Evolutionary conservation across 2,113 vertebrate genomes (phyloP).

Genomic region (Misgurnus mizolepis): DNA sequence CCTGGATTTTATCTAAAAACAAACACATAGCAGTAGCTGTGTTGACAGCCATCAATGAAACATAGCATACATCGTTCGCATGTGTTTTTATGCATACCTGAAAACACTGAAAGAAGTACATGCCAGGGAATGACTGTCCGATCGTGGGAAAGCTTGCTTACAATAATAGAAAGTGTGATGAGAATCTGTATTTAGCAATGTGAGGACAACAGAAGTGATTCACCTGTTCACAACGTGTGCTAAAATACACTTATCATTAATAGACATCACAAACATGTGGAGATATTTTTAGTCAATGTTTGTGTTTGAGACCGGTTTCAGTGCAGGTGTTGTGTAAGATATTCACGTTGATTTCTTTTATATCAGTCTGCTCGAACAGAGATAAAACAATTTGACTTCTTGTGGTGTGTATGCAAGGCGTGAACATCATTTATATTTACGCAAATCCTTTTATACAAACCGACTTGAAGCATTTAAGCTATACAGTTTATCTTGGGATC

Average conservation of each 20-base stretch:
- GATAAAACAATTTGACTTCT: too few species aligned
- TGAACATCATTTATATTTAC: too few species aligned
- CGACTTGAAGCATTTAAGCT: too few species aligned
- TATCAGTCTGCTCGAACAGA: too few species aligned
- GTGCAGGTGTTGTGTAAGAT: too few species aligned
- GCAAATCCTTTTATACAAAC: too few species aligned
- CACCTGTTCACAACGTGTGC: background rate
- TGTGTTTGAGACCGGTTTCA: background rate
- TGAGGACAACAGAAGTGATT: background rate
- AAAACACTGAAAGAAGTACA: background rate
- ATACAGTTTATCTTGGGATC: too few species aligned
- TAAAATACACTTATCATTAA: slow-evolving; percentile 2
- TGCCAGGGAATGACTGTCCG: background rate
- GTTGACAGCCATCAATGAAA: background rate
- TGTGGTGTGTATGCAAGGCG: too few species aligned
- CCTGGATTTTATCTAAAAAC: background rate
- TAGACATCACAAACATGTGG: background rate
- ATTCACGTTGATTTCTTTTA: too few species aligned
- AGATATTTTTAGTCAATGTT: background rate
- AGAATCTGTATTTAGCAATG: background rate
- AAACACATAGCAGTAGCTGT: background rate
- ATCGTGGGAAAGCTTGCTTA: background rate
- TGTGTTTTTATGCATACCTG: slow-evolving; percentile 4
- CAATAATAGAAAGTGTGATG: background rate
- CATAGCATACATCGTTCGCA: background rate